Evolutionary conservation across 2,888 invertebrate genomes (phyloP).

Genomic region (Leucophora obtusa): DNA sequence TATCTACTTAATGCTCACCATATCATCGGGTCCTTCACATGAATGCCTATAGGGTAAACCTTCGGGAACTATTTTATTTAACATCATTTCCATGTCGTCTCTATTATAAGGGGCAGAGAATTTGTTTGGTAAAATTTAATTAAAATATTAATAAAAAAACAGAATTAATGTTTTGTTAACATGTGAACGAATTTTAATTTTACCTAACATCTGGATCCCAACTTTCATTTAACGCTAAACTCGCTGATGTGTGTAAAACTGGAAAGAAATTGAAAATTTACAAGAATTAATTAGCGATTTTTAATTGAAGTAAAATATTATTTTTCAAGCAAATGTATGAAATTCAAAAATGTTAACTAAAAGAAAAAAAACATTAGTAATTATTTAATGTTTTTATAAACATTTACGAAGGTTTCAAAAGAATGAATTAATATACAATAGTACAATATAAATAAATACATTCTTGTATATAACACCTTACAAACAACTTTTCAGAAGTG

Average conservation of each 20-base stretch:
- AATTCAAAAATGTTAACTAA: neutral
- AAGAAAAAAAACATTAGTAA: neutral
- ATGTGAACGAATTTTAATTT: conserved; percentile 51
- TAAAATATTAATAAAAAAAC: conserved; percentile 36
- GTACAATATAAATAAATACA: too few species aligned
- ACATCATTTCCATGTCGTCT: conserved; percentile 99
- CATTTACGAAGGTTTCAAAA: too few species aligned
- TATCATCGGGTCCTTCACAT: conserved; percentile 98
- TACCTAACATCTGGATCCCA: conserved; percentile 96
- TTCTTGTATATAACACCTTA: too few species aligned
- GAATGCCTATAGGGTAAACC: conserved; percentile 96
- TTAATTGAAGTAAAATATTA: too few species aligned
- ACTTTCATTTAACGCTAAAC: conserved; percentile 97
- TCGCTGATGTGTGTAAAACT: conserved; percentile 99
- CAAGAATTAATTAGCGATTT: too few species aligned
- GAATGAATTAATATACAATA: too few species aligned
- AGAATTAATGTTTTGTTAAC: neutral
- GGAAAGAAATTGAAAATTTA: conserved; percentile 74
- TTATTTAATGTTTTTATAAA: too few species aligned
- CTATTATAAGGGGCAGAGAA: conserved; percentile 76
- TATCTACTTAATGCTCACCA: conserved; percentile 82
- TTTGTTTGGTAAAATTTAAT: conserved; percentile 13
- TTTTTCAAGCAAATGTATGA: neutral
- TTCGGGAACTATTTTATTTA: conserved; percentile 99
- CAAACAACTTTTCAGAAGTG: too few species aligned